Evolutionary conservation across 2,888 invertebrate species (phyloP).

Genomic region (Diplazon laetatorius): DNA sequence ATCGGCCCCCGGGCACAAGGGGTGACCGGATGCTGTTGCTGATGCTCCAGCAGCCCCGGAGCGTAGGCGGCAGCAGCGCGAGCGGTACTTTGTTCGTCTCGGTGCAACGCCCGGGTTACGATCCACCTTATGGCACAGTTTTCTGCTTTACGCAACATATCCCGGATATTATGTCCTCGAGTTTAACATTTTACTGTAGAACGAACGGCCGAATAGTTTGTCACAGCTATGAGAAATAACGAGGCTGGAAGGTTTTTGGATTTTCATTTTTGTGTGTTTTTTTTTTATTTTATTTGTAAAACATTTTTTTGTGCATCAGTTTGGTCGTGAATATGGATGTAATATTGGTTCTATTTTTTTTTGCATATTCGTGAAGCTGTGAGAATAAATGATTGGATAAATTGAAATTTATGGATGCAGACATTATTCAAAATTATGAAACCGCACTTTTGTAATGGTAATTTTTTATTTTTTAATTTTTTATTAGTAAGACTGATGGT

Average conservation of each 20-base stretch:
- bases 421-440: too few species aligned
- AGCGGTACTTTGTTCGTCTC: constrained; percentile 35
- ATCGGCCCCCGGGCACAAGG: constrained; percentile 32
- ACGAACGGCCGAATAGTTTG: neutral
- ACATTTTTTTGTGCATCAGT: too few species aligned
- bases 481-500: too few species aligned
- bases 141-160: constrained; percentile 67
- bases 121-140: constrained; percentile 61
- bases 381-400: too few species aligned
- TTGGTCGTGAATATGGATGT: too few species aligned
- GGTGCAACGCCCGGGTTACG: constrained; percentile 52
- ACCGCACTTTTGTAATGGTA: too few species aligned
- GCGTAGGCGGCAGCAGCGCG: constrained; percentile 35
- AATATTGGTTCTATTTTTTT: too few species aligned
- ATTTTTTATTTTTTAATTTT: too few species aligned
- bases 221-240: constrained; percentile 4
- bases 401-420: too few species aligned
- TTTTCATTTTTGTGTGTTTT: neutral
- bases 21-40: constrained; percentile 45
- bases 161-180: constrained; percentile 54
- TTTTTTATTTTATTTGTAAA: too few species aligned
- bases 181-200: constrained; percentile 14
- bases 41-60: constrained; percentile 49
- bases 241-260: neutral
- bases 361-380: too few species aligned